phyloP scores from a whole-genome alignment of 2,888 invertebrate genomes.

The Agrenia bidenticulata region DNA sequence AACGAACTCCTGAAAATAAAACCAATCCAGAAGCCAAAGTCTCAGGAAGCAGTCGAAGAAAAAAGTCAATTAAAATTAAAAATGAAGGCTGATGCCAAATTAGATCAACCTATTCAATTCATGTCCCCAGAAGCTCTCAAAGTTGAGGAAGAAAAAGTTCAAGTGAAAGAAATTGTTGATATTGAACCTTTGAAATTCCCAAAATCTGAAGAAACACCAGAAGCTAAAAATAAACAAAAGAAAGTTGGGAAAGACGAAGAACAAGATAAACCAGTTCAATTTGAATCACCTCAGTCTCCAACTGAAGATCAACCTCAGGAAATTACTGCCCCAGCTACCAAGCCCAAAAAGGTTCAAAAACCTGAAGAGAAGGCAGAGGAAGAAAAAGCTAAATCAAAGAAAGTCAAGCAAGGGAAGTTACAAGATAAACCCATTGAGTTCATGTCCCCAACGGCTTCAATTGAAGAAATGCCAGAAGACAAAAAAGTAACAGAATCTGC shows the following conservation, averaged over 20 bases:
- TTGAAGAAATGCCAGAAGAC: neutral
- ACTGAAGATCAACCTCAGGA: neutral
- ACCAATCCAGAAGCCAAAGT: neutral
- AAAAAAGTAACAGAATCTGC: neutral
- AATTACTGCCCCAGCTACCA: neutral
- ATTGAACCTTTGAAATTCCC: no score
- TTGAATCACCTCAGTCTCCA: neutral
- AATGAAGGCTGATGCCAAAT: conserved; percentile 39
- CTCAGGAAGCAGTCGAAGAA: conserved; percentile 56
- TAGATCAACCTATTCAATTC: conserved; percentile 62
- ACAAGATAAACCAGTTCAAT: conserved; percentile 5
- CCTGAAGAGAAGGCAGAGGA: neutral
- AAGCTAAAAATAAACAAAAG: neutral
- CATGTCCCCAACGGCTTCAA: neutral
- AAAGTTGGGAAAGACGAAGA: neutral
- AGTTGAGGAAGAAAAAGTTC: conserved; percentile 16
- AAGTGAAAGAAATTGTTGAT: neutral
- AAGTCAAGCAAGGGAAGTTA: neutral
- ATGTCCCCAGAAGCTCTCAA: conserved; percentile 65
- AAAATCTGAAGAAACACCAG: conserved; percentile 5
- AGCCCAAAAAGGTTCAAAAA: no score
- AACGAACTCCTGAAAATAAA: neutral
- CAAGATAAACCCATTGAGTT: conserved; percentile 1
- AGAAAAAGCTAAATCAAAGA: conserved; percentile 14
- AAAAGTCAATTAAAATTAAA: conserved; percentile 58